Evolutionary conservation across 2,888 invertebrate species (phyloP), one percentile per base, ranked within the genome.

Genomic region (Harpalus rufipes): DNA sequence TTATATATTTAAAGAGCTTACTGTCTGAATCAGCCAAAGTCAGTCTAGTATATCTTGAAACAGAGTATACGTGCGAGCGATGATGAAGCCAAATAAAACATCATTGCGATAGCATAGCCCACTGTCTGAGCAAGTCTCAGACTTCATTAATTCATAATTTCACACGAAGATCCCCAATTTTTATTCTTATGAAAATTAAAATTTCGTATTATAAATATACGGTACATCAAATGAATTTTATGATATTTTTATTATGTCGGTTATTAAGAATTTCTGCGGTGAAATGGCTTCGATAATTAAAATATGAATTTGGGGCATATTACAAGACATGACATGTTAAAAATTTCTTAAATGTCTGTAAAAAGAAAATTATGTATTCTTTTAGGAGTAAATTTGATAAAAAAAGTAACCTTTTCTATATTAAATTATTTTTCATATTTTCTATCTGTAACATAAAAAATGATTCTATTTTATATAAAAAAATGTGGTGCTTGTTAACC

Each of bases 181-280:
- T 83, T 76, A 76, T 59, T 82, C 72, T 58, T 83, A 76, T 61
- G 74, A 74, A 76, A 74, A 83, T 83, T 58, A 83, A 74, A 74
- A 83, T 74, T 83, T 76, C 41, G 41, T 18, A 39, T 82, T 82
- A 82, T 82, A 82, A 82, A 82, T 82, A 72, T 82, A 72, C 72
- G 82, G 65, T 82, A 51, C 58, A 68, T 25, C 32, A 82, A 81
- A 58, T 16, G 65, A 51, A 68, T 82, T 81, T 82, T 72, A 82
- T 81, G 63, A 44, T 82, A 68, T 58, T 79, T 68, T 25, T 44
- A 12, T 51, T 68, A 56, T 14, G 72, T 41, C 56, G 32, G 72
- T 72, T 82, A 82, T 65, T 82, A 82, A 68, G 72, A 56, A 68
- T 56, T 65, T 14, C 12, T 74, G 72, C 72, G 44, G 44, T 21